These are phyloP conservation scores for Apotomis capreana DNA, from an alignment of 2,888 invertebrate species.

Conservation along the genomic window DNA sequence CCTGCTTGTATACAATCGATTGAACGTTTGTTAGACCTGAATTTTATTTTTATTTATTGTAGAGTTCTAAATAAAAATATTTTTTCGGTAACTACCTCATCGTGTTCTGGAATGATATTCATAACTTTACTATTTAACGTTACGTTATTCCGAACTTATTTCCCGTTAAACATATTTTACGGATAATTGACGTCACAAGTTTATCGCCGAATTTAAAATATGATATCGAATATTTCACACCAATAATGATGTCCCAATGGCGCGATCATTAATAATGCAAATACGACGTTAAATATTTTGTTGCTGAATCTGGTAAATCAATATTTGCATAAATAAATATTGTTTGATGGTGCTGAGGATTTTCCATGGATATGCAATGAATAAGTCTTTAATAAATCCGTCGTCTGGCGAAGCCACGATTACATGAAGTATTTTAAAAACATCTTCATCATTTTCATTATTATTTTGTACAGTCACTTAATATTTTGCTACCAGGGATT, in stretches of 20 bases:
- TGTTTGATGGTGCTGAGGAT: neutral
- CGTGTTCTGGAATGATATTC: no score
- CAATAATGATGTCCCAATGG: constrained; percentile 20
- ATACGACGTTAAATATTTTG: neutral
- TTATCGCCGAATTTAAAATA: constrained; percentile 5
- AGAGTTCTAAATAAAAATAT: no score
- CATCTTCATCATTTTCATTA: no score
- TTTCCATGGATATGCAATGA: neutral
- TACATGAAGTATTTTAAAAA: no score
- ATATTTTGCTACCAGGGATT: no score
- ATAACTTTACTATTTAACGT: neutral
- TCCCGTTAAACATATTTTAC: neutral
- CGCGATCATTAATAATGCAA: constrained; percentile 12
- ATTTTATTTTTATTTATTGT: no score
- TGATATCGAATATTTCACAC: constrained; percentile 4
- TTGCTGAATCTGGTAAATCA: constrained; percentile 4
- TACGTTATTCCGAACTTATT: neutral
- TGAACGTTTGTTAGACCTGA: no score
- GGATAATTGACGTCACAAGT: neutral
- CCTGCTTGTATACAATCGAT: no score
- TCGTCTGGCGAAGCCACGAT: no score
- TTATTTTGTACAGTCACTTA: no score
- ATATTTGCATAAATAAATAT: neutral
- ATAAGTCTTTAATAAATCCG: no score
- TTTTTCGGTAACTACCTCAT: no score